phyloP scores from a whole-genome alignment of 2,888 invertebrate genomes.

The Drosophila silvestris region DNA sequence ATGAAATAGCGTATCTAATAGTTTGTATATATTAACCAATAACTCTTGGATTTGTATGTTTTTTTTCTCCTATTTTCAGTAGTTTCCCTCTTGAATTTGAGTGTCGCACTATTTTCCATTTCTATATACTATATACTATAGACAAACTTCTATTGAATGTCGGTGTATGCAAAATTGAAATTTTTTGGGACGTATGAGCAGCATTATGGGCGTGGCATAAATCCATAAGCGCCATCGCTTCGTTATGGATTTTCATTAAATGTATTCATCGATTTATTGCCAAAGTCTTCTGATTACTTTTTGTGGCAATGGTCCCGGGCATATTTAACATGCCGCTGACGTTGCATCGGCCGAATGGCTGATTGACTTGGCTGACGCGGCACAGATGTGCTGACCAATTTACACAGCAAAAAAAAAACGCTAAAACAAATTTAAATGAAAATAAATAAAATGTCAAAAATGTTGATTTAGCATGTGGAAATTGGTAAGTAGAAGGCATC shows the following conservation, averaged over 20 bases:
- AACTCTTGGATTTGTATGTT: background rate
- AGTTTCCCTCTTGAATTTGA: constrained; percentile 2
- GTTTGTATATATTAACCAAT: background rate
- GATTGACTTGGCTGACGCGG: constrained; percentile 62
- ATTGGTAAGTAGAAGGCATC: constrained; percentile 27
- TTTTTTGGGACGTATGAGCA: constrained; percentile 19
- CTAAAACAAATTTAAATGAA: background rate
- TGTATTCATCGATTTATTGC: constrained; percentile 75
- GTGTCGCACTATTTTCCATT: constrained; percentile 23
- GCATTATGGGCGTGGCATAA: constrained; percentile 10
- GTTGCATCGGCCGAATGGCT: constrained; percentile 38
- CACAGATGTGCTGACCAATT: constrained; percentile 29
- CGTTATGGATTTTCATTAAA: constrained; percentile 60
- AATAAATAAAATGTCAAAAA: constrained; percentile 30
- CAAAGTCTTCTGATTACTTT: constrained; percentile 77
- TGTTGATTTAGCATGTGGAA: constrained; percentile 28
- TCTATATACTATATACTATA: background rate
- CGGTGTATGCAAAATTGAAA: constrained; percentile 48
- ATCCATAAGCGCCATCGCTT: background rate
- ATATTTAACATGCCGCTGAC: constrained; percentile 51
- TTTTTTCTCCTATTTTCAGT: background rate
- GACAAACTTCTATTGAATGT: background rate
- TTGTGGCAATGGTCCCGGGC: constrained; percentile 32
- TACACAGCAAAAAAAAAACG: constrained; percentile 3
- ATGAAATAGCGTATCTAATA: background rate